Percentiles rank a stretch among this genome's conserved stretches.
Conservation (phyloP, 2,797 vertebrate species). For the Zenarchopterus dispar region DNA sequence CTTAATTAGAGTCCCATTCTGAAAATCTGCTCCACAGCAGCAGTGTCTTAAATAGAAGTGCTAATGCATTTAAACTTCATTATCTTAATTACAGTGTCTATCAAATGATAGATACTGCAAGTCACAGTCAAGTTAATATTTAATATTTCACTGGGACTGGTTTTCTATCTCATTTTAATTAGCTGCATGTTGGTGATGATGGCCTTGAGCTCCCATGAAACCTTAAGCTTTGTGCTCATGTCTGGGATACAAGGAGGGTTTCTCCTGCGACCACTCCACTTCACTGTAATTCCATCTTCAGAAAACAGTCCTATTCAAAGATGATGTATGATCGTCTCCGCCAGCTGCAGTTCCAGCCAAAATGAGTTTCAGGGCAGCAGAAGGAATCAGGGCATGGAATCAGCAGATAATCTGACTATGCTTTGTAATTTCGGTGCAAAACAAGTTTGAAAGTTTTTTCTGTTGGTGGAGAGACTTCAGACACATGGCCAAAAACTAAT, state of each 20-base stretch:
- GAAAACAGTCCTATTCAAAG: conserved; percentile 24
- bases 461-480: neutral
- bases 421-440: conserved; percentile 9
- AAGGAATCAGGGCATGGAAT: conserved; percentile 10
- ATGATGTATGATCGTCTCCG: conserved; percentile 30
- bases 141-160: conserved; percentile 58
- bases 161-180: conserved; percentile 65
- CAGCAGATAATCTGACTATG: neutral
- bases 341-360: conserved; percentile 13
- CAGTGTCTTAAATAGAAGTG: conserved; percentile 65
- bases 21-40: conserved; percentile 32
- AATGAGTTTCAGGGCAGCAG: conserved; percentile 31
- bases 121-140: conserved; percentile 71
- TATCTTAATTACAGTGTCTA: conserved; percentile 73
- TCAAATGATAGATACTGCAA: conserved; percentile 64
- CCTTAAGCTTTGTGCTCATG: conserved; percentile 9
- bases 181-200: conserved; percentile 26
- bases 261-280: conserved; percentile 31
- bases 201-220: conserved; percentile 32
- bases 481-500: neutral
- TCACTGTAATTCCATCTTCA: conserved; percentile 25
- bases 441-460: neutral
- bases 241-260: conserved; percentile 20
- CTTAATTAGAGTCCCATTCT: conserved; percentile 33
- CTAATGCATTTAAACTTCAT: conserved; percentile 69